Percentiles rank a stretch among this genome's conserved stretches.
phyloP scores from a whole-genome alignment of 2,797 vertebrate genomes.

The Ispidina lecontei region DNA sequence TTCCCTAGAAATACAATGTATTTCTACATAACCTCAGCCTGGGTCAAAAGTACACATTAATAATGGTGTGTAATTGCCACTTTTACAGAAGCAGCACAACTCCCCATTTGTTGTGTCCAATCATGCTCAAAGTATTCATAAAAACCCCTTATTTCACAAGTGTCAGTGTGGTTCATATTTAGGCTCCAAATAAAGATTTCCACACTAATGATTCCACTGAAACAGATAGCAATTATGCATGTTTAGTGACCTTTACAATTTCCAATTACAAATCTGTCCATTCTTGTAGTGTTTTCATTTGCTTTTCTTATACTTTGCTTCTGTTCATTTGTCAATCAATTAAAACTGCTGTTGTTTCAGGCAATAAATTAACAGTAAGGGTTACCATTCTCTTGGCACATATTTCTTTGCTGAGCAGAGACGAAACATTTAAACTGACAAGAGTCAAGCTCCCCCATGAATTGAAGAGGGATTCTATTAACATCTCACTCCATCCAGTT shows the following conservation, averaged over 20 bases:
- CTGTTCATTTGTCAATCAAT: slow-evolving; percentile 22
- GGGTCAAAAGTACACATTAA: background rate
- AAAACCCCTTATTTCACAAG: background rate
- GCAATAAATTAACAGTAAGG: background rate
- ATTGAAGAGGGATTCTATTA: background rate
- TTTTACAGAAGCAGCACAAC: background rate
- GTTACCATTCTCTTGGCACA: background rate
- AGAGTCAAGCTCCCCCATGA: background rate
- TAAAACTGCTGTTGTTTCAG: background rate
- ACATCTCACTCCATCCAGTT: background rate
- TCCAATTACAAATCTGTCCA: slow-evolving; percentile 5
- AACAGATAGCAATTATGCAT: background rate
- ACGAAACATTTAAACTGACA: background rate
- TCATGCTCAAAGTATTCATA: background rate
- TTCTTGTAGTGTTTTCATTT: slow-evolving; percentile 31
- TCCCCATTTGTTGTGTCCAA: background rate
- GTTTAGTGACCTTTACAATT: slow-evolving; percentile 14
- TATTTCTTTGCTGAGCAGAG: background rate
- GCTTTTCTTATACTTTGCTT: background rate
- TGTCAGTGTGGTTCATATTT: background rate
- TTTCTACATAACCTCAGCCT: background rate
- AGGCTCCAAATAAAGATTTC: background rate
- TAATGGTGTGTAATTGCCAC: background rate
- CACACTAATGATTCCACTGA: background rate
- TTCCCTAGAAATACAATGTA: background rate